A percentile compares a stretch with the other conserved stretches of the same genome.
Conservation (phyloP, 2,888 invertebrate species). For the Geophilus truncorum region DNA sequence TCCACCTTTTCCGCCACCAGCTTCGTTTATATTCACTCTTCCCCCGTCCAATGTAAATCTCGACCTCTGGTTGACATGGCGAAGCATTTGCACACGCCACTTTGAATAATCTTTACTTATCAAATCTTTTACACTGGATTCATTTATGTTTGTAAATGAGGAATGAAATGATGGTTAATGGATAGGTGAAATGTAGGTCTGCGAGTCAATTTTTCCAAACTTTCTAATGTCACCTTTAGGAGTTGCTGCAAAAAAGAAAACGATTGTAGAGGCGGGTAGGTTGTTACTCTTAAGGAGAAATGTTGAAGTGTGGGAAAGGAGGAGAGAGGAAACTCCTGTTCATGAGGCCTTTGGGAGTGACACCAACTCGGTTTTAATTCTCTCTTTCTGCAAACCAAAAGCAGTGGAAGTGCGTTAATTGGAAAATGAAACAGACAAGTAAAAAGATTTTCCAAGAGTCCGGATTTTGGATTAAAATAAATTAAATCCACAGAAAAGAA, state of each 20-base stretch:
- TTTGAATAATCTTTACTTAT: background rate
- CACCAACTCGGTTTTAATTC: slow-evolving; percentile 24
- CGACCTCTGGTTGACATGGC: background rate
- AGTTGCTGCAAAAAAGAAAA: background rate
- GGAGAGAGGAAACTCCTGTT: background rate
- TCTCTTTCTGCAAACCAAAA: background rate
- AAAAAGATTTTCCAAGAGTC: background rate
- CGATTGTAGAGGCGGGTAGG: background rate
- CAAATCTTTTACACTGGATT: background rate
- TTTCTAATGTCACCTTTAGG: slow-evolving; percentile 3
- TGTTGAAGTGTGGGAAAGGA: background rate
- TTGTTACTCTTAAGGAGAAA: background rate
- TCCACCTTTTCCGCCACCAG: background rate
- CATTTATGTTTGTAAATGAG: too few relatives aligned
- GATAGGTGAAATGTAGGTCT: too few relatives aligned
- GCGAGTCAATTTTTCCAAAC: background rate
- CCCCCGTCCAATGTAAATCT: background rate
- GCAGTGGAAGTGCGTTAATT: background rate
- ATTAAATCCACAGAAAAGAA: too few relatives aligned
- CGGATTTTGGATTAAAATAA: too few relatives aligned
- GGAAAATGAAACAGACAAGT: background rate
- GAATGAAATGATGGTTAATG: too few relatives aligned
- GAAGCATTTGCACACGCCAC: background rate
- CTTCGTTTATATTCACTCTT: background rate
- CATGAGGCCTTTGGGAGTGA: slow-evolving; percentile 17